These are phyloP conservation scores for Drosophila multiciliata DNA, from an alignment of 2,888 invertebrate species.

Conservation along the genomic window DNA sequence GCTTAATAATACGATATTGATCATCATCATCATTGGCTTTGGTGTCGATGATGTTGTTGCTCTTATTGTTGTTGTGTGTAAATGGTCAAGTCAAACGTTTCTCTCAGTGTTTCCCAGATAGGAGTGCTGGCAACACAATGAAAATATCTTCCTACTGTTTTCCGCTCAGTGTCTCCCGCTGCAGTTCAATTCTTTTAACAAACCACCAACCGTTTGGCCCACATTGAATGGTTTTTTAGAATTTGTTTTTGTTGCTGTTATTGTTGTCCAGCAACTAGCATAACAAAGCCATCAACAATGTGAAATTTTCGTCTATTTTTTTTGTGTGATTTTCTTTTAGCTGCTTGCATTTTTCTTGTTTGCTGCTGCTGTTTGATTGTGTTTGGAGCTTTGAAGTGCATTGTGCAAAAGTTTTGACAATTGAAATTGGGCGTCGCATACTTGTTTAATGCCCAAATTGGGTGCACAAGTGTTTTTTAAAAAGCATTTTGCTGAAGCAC, in stretches of 20 bases:
- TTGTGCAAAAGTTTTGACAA: slow-evolving; percentile 66
- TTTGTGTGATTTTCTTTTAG: slow-evolving; percentile 7
- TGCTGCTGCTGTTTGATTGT: slow-evolving; percentile 2
- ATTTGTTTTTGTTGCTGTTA: slow-evolving; percentile 48
- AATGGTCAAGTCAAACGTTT: slow-evolving; percentile 64
- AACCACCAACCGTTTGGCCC: slow-evolving; percentile 45
- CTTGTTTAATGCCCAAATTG: slow-evolving; percentile 38
- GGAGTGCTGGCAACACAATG: slow-evolving; percentile 51
- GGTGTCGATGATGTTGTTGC: slow-evolving; percentile 51
- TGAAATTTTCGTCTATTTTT: slow-evolving; percentile 33
- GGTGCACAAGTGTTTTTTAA: slow-evolving; percentile 34
- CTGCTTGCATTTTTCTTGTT: slow-evolving; percentile 16
- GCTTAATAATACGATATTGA: too few species aligned
- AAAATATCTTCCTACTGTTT: slow-evolving; percentile 60
- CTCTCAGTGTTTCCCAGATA: slow-evolving; percentile 48
- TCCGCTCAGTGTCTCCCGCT: slow-evolving; percentile 53
- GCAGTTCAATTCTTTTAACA: slow-evolving; percentile 52
- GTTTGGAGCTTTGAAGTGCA: slow-evolving; percentile 56
- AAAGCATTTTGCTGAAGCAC: slow-evolving; percentile 24
- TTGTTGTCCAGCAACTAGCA: slow-evolving; percentile 30
- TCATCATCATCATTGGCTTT: slow-evolving; percentile 43
- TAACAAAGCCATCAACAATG: slow-evolving; percentile 57
- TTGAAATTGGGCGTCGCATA: slow-evolving; percentile 42
- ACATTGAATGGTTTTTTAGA: slow-evolving; percentile 54
- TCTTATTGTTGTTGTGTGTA: slow-evolving; percentile 47